Evolutionary conservation across 1,140 invertebrate genomes (phyloP), one percentile per base, ranked within the genome.

Genomic region (Lordiphosa collinella): DNA sequence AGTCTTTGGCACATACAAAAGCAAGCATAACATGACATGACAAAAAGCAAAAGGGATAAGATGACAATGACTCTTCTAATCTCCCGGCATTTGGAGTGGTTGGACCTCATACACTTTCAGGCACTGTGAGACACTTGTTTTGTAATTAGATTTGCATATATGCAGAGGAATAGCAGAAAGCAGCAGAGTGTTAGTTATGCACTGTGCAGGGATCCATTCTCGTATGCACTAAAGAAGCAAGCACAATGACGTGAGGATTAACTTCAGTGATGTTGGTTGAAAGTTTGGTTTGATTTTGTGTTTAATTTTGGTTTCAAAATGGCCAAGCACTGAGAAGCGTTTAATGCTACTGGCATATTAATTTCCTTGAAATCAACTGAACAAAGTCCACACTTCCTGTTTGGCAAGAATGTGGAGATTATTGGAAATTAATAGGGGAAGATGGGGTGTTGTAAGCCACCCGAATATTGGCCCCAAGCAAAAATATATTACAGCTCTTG

Each of bases 1-100:
- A 9, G 14, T 51, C 34, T 51, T 44, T 55, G 50, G 34, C 40
- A 58, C 11, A 25, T 50, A 54, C 68, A 73, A 73, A 78, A 79
- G n/a, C n/a, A 4, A 18, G 74, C 80, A 80, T 65, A 69, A 57
- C 37, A 80, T 31, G 69, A 53, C 25, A 48, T 73, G 75, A 5
- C 36, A 63, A 54, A 60, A 62, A 53, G 41, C 22, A 25, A 25
- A 25, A 13, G n/a, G 38, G 7, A 40, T 32, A 46, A 47, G 40
- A 35, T 63, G 50, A 50, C 58, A 32, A 48, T 54, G 46, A 37
- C 60, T 43, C 25, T 65, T 62, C 22, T 44, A 50, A 55, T 25
- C 48, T 40, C 35, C 43, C 55, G 47, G 53, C 38, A 8, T 11
- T 34, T n/a, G 9, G 10, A 22, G 47, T 18, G 12, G 1, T 18